A percentile compares a stretch with the other conserved stretches of the same genome.
These are phyloP conservation scores for Lampropteryx suffumata DNA, from an alignment of 2,888 invertebrate species.

Conservation along the genomic window DNA sequence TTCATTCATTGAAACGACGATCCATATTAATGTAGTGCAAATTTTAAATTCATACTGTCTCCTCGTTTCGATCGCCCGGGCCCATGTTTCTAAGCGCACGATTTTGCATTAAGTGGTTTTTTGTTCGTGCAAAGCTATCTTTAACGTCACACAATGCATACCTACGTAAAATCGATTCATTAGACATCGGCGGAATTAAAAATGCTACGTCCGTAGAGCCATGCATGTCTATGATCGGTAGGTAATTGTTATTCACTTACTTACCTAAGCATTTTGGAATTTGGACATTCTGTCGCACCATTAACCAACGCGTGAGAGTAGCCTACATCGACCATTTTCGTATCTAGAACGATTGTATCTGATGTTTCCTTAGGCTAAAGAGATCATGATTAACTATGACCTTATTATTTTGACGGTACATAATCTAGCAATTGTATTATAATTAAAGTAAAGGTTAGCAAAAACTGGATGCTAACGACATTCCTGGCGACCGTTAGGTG, in stretches of 20 bases:
- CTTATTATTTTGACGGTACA: slow-evolving; percentile 35
- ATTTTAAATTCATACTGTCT: slow-evolving; percentile 79
- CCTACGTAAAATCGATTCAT: slow-evolving; percentile 64
- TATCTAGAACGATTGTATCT: slow-evolving; percentile 32
- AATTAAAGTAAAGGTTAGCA: slow-evolving; percentile 60
- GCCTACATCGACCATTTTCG: slow-evolving; percentile 40
- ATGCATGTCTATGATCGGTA: slow-evolving; percentile 43
- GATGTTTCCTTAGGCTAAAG: slow-evolving; percentile 30
- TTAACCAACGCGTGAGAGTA: slow-evolving; percentile 48
- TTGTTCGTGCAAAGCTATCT: slow-evolving; percentile 71
- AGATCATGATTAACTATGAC: slow-evolving; percentile 22
- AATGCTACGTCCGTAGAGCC: slow-evolving; percentile 56
- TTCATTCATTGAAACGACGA: slow-evolving; percentile 82
- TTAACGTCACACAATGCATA: slow-evolving; percentile 59
- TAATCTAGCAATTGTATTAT: slow-evolving; percentile 55
- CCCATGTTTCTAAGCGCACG: slow-evolving; percentile 76
- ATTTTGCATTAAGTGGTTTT: slow-evolving; percentile 78
- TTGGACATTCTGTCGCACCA: slow-evolving; percentile 42
- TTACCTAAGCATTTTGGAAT: slow-evolving; percentile 45
- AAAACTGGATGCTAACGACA: slow-evolving; percentile 71
- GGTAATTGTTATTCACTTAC: slow-evolving; percentile 50
- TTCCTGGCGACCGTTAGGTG: slow-evolving; percentile 75
- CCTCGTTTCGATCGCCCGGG: slow-evolving; percentile 73
- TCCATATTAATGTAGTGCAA: slow-evolving; percentile 83
- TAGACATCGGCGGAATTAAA: slow-evolving; percentile 59